Conservation (phyloP, 2,888 invertebrate genomes). For the Leptinotarsa haldemani region DNA sequence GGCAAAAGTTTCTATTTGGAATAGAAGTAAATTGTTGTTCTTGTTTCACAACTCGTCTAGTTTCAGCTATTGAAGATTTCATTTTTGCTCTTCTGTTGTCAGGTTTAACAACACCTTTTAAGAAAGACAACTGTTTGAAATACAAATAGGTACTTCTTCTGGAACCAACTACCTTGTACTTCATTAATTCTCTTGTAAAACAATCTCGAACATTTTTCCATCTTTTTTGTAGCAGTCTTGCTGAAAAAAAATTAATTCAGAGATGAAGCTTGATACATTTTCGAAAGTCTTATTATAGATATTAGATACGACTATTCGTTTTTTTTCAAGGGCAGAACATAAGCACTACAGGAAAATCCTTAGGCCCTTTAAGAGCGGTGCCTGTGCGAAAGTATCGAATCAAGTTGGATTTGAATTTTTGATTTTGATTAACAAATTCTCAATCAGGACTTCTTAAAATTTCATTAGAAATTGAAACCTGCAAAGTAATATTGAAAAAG, state of each 20-base stretch:
- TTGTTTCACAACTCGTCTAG: background rate
- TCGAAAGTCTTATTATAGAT: too few relatives aligned
- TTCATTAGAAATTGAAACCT: too few relatives aligned
- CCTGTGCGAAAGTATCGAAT: too few relatives aligned
- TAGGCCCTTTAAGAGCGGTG: too few relatives aligned
- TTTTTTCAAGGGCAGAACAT: too few relatives aligned
- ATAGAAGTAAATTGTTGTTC: background rate
- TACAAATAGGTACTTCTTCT: slow-evolving; percentile 22
- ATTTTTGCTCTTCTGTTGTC: background rate
- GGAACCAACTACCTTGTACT: background rate
- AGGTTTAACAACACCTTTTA: slow-evolving; percentile 19
- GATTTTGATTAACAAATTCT: too few relatives aligned
- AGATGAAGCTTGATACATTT: too few relatives aligned
- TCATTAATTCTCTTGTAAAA: slow-evolving; percentile 16
- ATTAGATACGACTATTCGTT: too few relatives aligned
- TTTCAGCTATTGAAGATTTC: background rate
- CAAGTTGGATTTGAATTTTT: too few relatives aligned
- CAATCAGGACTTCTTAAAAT: too few relatives aligned
- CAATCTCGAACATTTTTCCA: slow-evolving; percentile 27
- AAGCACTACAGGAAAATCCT: too few relatives aligned
- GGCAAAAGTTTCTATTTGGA: background rate
- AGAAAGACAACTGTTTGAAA: slow-evolving; percentile 21
- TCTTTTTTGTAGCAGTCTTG: slow-evolving; percentile 8
- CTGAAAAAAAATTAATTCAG: background rate
- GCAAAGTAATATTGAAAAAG: too few relatives aligned